phyloP scores from a whole-genome alignment of 1,140 invertebrate genomes.

The Pogonomyrmex barbatus region DNA sequence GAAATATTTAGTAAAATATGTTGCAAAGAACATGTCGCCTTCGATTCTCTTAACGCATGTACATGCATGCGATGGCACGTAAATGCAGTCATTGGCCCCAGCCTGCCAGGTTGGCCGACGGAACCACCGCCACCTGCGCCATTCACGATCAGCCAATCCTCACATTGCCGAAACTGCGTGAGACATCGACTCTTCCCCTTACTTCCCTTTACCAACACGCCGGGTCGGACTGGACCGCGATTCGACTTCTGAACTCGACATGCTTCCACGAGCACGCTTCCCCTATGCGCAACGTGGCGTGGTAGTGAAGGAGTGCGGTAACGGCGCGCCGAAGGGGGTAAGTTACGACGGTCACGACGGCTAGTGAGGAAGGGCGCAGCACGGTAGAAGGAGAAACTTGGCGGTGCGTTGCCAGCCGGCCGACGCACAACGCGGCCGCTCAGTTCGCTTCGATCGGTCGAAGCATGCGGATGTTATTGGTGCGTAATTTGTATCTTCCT shows the following conservation, averaged over 20 bases:
- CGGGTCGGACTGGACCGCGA: not conserved
- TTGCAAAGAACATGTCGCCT: not conserved
- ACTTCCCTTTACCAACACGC: not conserved
- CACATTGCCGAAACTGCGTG: conserved; percentile 58
- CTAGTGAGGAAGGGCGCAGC: not conserved
- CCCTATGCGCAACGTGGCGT: not conserved
- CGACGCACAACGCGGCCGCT: conserved; percentile 53
- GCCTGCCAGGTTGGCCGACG: not conserved
- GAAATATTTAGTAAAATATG: conserved; percentile 4
- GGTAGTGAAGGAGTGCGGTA: conserved; percentile 25
- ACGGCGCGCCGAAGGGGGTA: not conserved
- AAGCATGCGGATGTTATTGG: conserved; percentile 64
- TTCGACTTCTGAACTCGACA: conserved; percentile 6
- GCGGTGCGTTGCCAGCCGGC: conserved; percentile 39
- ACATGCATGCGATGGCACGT: conserved; percentile 39
- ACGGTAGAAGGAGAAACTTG: not conserved
- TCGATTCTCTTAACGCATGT: conserved; percentile 27
- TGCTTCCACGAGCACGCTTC: not conserved
- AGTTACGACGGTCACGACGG: conserved; percentile 1
- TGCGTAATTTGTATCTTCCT: not conserved
- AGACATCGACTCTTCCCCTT: conserved; percentile 30
- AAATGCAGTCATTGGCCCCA: conserved; percentile 61
- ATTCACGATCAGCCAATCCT: conserved; percentile 68
- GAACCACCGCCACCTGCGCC: conserved; percentile 66
- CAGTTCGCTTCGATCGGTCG: conserved; percentile 81